Evolutionary conservation across 2,888 invertebrate genomes (phyloP).

Genomic region (Glyphotaelius pellucidus): DNA sequence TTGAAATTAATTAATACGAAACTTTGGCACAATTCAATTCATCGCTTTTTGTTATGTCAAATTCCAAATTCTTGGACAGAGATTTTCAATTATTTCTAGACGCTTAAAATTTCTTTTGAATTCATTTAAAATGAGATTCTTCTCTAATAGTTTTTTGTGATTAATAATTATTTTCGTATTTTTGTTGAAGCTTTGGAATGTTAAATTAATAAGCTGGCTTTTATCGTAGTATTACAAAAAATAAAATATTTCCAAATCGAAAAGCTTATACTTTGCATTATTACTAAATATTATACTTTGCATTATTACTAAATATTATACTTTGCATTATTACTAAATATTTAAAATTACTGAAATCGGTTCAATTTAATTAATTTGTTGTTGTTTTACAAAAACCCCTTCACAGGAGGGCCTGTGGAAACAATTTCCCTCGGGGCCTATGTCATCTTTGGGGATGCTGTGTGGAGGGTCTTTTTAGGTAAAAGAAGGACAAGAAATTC

Average conservation of each 20-base stretch:
- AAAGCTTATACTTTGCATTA: background rate
- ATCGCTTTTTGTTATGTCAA: background rate
- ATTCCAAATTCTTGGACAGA: background rate
- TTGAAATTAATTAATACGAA: slow-evolving; percentile 13
- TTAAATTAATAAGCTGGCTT: background rate
- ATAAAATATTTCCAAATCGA: background rate
- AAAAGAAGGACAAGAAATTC: too few relatives aligned
- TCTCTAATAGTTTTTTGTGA: background rate
- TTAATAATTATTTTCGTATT: background rate
- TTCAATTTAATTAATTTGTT: too few relatives aligned
- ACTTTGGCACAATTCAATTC: slow-evolving; percentile 8
- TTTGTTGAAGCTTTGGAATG: background rate
- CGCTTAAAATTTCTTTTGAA: background rate
- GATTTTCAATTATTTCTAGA: background rate
- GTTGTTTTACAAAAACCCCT: too few relatives aligned
- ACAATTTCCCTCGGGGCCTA: too few relatives aligned
- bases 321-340: background rate
- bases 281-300: background rate
- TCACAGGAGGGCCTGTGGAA: too few relatives aligned
- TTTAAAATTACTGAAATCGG: background rate
- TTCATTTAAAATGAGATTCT: background rate
- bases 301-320: background rate
- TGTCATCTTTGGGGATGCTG: too few relatives aligned
- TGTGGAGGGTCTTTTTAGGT: too few relatives aligned
- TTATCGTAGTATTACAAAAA: background rate